These are phyloP conservation scores for Philaethria dido DNA, from an alignment of 2,888 invertebrate species.

Conservation along the genomic window DNA sequence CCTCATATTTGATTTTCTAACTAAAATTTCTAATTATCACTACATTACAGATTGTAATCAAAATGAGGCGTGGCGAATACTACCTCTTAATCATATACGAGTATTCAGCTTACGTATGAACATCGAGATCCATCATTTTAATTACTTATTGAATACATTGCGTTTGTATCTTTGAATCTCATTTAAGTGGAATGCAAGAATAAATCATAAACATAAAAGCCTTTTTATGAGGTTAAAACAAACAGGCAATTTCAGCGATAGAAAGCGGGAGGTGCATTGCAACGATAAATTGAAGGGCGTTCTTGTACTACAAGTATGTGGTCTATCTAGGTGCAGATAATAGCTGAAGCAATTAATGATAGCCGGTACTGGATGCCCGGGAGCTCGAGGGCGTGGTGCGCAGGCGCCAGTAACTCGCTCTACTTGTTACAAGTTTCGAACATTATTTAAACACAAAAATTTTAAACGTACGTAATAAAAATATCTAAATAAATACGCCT, in stretches of 20 bases:
- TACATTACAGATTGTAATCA: conserved; percentile 10
- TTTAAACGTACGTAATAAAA: conserved; percentile 70
- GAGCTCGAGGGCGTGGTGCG: conserved; percentile 66
- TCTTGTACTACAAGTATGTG: conserved; percentile 61
- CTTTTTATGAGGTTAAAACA: conserved; percentile 44
- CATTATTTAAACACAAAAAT: conserved; percentile 65
- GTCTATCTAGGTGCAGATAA: conserved; percentile 52
- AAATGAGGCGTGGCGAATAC: conserved; percentile 9
- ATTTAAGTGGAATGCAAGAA: conserved; percentile 30
- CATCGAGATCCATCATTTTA: conserved; percentile 26
- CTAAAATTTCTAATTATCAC: conserved; percentile 18
- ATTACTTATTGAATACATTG: conserved; percentile 25
- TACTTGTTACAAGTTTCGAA: conserved; percentile 58
- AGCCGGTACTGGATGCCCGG: conserved; percentile 59
- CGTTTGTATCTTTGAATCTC: conserved; percentile 30
- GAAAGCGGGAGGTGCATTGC: conserved; percentile 49
- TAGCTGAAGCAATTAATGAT: conserved; percentile 56
- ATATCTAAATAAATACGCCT: neutral
- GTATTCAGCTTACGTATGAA: neutral
- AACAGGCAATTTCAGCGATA: conserved; percentile 43
- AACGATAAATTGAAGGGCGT: conserved; percentile 54
- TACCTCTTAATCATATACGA: conserved; percentile 10
- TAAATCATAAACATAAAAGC: conserved; percentile 33
- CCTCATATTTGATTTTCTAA: conserved; percentile 23
- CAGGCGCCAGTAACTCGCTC: conserved; percentile 72